Evolutionary conservation across 1,140 invertebrate species (phyloP).

Genomic region (Psilanteris sp.): DNA sequence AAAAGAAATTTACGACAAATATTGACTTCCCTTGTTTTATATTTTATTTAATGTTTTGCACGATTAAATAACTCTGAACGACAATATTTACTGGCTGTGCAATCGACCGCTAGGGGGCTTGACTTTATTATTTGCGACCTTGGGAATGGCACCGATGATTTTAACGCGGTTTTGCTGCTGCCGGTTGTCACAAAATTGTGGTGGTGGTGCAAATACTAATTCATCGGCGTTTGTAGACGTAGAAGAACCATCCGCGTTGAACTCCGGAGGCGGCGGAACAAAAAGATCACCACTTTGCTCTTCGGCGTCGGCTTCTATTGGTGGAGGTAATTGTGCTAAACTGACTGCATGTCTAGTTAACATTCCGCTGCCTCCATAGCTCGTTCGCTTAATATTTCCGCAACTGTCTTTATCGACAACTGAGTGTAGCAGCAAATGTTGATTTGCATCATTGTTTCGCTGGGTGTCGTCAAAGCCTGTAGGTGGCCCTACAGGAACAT

Average conservation of each 20-base stretch:
- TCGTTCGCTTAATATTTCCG: slow-evolving; percentile 61
- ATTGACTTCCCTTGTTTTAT: slow-evolving; percentile 46
- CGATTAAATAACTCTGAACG: neutral
- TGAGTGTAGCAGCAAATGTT: slow-evolving; percentile 66
- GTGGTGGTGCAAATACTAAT: slow-evolving; percentile 84
- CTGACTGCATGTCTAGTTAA: slow-evolving; percentile 86
- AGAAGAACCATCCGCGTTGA: slow-evolving; percentile 80
- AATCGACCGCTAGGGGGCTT: slow-evolving; percentile 80
- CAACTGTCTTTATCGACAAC: slow-evolving; percentile 68
- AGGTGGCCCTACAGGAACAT: slow-evolving; percentile 80
- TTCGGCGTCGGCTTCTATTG: slow-evolving; percentile 87
- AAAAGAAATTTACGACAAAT: slow-evolving; percentile 48
- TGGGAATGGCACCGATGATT: slow-evolving; percentile 89
- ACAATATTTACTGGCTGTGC: slow-evolving; percentile 79
- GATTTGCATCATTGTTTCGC: slow-evolving; percentile 73
- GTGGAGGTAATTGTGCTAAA: slow-evolving; percentile 89
- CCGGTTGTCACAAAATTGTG: slow-evolving; percentile 84
- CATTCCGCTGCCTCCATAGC: slow-evolving; percentile 77
- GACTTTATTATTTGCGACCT: slow-evolving; percentile 77
- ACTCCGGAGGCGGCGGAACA: slow-evolving; percentile 89
- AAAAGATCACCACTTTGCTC: slow-evolving; percentile 84
- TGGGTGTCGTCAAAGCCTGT: slow-evolving; percentile 77
- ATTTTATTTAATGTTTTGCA: slow-evolving; percentile 7
- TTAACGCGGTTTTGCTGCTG: slow-evolving; percentile 82
- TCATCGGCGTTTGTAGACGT: slow-evolving; percentile 76